phyloP scores from a whole-genome alignment of 2,888 invertebrate genomes.

The Miltochrista miniata region DNA sequence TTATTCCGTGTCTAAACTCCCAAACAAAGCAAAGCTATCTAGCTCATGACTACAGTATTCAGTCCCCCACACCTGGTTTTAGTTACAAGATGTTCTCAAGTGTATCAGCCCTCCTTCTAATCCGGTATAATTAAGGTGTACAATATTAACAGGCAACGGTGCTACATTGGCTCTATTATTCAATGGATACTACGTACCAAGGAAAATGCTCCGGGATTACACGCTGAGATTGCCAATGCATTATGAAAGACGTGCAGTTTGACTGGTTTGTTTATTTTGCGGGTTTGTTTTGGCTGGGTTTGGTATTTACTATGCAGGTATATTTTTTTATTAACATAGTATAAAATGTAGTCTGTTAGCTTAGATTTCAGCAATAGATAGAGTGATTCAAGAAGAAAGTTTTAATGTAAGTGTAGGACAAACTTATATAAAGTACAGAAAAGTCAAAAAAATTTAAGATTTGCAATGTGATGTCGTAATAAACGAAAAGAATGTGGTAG shows the following conservation, averaged over 20 bases:
- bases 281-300: not conserved
- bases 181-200: conserved; percentile 38
- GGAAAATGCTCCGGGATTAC: conserved; percentile 34
- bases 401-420: too few relatives aligned
- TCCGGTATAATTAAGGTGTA: conserved; percentile 39
- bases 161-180: conserved; percentile 50
- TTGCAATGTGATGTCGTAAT: too few relatives aligned
- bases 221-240: conserved; percentile 43
- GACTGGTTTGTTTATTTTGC: conserved; percentile 20
- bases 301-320: too few relatives aligned
- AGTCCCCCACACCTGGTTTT: conserved; percentile 28
- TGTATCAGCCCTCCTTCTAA: conserved; percentile 26
- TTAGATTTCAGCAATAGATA: too few relatives aligned
- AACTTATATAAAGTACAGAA: too few relatives aligned
- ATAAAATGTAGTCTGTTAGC: too few relatives aligned
- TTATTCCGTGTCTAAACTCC: not conserved
- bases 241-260: conserved; percentile 26
- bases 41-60: conserved; percentile 9
- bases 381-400: too few relatives aligned
- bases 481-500: too few relatives aligned
- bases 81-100: conserved; percentile 33
- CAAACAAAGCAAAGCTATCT: not conserved
- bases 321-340: too few relatives aligned
- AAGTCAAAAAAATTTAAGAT: too few relatives aligned
- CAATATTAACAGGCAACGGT: conserved; percentile 38